These are phyloP conservation scores for Cossypha caffra DNA, from an alignment of 2,797 vertebrate species.

Conservation along the genomic window DNA sequence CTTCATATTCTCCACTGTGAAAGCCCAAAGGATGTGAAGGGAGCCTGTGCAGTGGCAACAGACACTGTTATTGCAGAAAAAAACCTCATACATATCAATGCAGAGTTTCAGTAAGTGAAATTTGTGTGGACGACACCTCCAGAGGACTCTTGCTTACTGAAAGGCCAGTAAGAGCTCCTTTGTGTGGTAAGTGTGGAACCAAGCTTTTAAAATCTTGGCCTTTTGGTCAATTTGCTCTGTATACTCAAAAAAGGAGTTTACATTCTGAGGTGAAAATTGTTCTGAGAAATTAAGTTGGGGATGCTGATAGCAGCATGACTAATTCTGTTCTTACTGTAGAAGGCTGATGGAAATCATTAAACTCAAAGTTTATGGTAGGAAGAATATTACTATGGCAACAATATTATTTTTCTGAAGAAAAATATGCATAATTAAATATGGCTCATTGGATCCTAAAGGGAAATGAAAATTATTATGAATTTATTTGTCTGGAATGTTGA, in stretches of 20 bases:
- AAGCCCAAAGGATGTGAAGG: not conserved
- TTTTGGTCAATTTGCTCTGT: not conserved
- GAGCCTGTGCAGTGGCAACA: not conserved
- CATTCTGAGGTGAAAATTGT: not conserved
- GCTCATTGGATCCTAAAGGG: conserved; percentile 47
- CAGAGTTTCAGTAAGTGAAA: not conserved
- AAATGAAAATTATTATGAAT: conserved; percentile 61
- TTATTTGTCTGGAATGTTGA: conserved; percentile 60
- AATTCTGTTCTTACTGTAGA: conserved; percentile 28
- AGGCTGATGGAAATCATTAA: conserved; percentile 52
- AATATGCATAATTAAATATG: conserved; percentile 54
- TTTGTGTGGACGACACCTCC: not conserved
- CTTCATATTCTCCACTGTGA: not conserved
- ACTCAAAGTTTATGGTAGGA: conserved; percentile 49
- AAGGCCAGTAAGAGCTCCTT: conserved; percentile 23
- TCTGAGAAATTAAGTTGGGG: not conserved
- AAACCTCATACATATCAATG: not conserved
- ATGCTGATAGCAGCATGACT: conserved; percentile 4
- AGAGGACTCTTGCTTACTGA: conserved; percentile 15
- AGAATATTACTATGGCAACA: conserved; percentile 51
- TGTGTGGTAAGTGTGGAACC: not conserved
- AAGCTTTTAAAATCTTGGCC: conserved; percentile 18
- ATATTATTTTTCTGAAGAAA: conserved; percentile 59
- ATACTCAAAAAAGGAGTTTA: not conserved
- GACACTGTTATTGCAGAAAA: not conserved